Evolutionary conservation across 2,113 vertebrate genomes (phyloP).

Genomic region (Hippocampus zosterae): DNA sequence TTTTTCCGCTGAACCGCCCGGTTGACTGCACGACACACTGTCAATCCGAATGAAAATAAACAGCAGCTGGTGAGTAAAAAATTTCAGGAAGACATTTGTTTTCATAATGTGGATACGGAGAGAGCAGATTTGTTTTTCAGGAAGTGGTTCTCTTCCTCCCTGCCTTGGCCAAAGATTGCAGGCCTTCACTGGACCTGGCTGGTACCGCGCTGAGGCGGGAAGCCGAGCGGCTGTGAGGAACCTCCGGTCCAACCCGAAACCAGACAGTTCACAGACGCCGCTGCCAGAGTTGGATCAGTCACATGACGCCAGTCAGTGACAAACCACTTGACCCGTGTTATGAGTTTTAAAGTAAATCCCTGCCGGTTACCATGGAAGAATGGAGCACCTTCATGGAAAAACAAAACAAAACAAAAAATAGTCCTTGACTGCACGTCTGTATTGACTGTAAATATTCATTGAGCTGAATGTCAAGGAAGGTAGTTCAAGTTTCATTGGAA

Average conservation of each 20-base stretch:
- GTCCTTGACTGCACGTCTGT: conserved; percentile 23
- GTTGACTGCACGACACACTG: conserved; percentile 46
- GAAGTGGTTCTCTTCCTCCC: conserved; percentile 64
- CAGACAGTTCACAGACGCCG: conserved; percentile 26
- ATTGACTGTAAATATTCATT: conserved; percentile 59
- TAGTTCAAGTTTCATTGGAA: conserved; percentile 29
- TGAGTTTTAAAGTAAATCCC: conserved; percentile 55
- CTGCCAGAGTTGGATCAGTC: conserved; percentile 7
- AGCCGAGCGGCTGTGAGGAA: conserved; percentile 31
- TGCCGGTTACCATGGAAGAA: conserved; percentile 42
- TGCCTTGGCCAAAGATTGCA: conserved; percentile 27
- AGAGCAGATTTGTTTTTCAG: conserved; percentile 65
- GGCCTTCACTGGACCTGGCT: conserved; percentile 37
- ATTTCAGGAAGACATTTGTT: conserved; percentile 63
- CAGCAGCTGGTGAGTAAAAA: conserved; percentile 56
- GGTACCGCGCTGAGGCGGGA: conserved; percentile 20
- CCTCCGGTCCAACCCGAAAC: conserved; percentile 22
- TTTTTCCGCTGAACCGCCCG: conserved; percentile 15
- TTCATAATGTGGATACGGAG: conserved; percentile 56
- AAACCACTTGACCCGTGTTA: conserved; percentile 45
- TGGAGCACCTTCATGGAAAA: conserved; percentile 59
- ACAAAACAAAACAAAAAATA: not conserved
- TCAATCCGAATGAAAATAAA: conserved; percentile 57
- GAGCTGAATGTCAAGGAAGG: conserved; percentile 32
- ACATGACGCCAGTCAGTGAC: conserved; percentile 59